phyloP scores from a whole-genome alignment of 1,140 invertebrate genomes.

The Drosophila simulans region DNA sequence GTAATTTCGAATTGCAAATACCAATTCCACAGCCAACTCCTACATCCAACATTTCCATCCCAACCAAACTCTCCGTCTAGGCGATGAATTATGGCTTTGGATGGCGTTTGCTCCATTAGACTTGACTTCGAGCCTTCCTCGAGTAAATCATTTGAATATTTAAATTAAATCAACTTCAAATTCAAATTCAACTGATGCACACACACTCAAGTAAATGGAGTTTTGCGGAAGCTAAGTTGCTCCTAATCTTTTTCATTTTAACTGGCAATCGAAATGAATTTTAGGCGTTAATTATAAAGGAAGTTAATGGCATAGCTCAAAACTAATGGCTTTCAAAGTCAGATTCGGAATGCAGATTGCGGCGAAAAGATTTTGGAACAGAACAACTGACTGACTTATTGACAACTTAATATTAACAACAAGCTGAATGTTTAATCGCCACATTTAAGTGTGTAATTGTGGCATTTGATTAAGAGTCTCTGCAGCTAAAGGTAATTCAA shows the following conservation, averaged over 20 bases:
- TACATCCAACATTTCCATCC: not conserved
- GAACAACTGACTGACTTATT: not conserved
- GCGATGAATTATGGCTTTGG: conserved; percentile 69
- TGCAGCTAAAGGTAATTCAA: not conserved
- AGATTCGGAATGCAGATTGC: not conserved
- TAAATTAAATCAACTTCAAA: conserved; percentile 73
- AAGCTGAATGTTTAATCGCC: not conserved
- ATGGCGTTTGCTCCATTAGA: conserved; percentile 49
- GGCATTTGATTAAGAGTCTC: not conserved
- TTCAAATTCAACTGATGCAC: conserved; percentile 32
- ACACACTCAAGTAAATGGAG: not conserved
- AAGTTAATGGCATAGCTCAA: conserved; percentile 9
- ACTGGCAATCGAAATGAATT: conserved; percentile 40
- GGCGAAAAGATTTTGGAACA: not conserved
- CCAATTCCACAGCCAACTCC: conserved; percentile 19
- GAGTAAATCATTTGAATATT: conserved; percentile 79
- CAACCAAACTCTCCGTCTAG: conserved; percentile 9
- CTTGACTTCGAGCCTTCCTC: conserved; percentile 19
- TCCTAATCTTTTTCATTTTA: conserved; percentile 32
- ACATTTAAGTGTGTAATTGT: not conserved
- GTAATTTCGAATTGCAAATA: conserved; percentile 3
- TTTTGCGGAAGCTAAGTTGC: conserved; percentile 22
- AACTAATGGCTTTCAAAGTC: conserved; percentile 3
- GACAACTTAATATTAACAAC: not conserved
- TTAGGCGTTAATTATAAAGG: conserved; percentile 72